Percentiles rank a stretch among this genome's conserved stretches.
Conservation (phyloP, 2,888 invertebrate genomes). For the Dicranocentrus wangi region DNA sequence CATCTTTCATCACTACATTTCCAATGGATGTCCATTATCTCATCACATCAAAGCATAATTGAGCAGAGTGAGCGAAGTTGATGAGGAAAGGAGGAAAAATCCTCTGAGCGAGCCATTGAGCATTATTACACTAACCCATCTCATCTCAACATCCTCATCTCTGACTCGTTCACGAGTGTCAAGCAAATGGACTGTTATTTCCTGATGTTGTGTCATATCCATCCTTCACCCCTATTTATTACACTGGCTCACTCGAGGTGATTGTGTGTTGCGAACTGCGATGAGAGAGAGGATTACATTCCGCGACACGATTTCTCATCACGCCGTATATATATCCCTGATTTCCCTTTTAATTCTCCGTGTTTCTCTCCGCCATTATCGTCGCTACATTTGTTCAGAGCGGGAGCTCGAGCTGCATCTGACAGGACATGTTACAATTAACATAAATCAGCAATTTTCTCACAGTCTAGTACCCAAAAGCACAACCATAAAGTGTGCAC, state of each 20-base stretch:
- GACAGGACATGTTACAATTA: no score
- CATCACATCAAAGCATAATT: not conserved
- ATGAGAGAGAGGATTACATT: not conserved
- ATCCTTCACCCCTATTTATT: constrained; percentile 19
- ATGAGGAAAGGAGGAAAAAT: no score
- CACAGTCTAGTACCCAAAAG: no score
- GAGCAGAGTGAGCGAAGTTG: no score
- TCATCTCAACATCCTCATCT: not conserved
- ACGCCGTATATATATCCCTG: constrained; percentile 41
- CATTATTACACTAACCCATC: no score
- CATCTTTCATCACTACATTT: no score
- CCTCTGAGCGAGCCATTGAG: no score
- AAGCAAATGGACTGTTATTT: constrained; percentile 59
- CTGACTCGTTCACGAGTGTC: not conserved
- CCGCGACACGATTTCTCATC: constrained; percentile 26
- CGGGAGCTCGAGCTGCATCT: no score
- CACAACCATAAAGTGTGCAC: constrained; percentile 11
- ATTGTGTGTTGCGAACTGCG: no score
- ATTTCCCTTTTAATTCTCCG: constrained; percentile 39
- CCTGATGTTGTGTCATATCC: constrained; percentile 55
- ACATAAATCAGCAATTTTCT: no score
- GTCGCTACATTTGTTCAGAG: not conserved
- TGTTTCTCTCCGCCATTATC: constrained; percentile 22
- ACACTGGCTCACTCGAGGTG: no score
- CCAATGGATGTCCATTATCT: constrained; percentile 3